Evolutionary conservation across 2,888 invertebrate genomes (phyloP).

Genomic region (Bruchidius siliquastri): DNA sequence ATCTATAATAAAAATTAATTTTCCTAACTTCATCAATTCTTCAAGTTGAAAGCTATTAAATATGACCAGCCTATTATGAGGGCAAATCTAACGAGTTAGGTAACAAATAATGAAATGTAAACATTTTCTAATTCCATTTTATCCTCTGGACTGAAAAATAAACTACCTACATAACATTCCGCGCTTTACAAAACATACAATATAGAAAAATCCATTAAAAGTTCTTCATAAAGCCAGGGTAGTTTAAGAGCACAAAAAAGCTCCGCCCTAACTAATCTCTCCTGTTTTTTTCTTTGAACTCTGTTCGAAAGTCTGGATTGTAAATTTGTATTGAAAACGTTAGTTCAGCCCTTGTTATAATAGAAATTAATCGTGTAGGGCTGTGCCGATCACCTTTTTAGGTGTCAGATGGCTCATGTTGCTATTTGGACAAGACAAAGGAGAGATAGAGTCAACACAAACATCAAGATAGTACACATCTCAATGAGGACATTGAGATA

Average conservation of each 20-base stretch:
- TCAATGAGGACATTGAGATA: too few species aligned
- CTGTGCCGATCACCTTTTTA: background rate
- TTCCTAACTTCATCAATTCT: too few species aligned
- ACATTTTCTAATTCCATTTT: background rate
- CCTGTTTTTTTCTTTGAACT: background rate
- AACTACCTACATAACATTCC: background rate
- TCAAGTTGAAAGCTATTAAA: too few species aligned
- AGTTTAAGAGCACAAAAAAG: background rate
- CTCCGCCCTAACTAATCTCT: background rate
- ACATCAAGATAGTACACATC: too few species aligned
- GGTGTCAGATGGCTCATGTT: background rate
- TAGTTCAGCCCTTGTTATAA: background rate
- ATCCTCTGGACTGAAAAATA: background rate
- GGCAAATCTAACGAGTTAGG: too few species aligned
- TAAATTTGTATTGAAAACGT: background rate
- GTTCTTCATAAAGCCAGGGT: background rate
- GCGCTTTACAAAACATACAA: background rate
- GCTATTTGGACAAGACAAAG: background rate
- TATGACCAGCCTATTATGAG: too few species aligned
- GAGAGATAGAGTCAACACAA: background rate
- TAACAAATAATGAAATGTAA: background rate
- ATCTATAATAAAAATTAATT: too few species aligned
- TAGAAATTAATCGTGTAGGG: background rate
- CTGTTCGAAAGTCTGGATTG: background rate
- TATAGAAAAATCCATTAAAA: background rate